phyloP scores from a whole-genome alignment of 2,888 invertebrate species.

The Pseudococcus longispinus region DNA sequence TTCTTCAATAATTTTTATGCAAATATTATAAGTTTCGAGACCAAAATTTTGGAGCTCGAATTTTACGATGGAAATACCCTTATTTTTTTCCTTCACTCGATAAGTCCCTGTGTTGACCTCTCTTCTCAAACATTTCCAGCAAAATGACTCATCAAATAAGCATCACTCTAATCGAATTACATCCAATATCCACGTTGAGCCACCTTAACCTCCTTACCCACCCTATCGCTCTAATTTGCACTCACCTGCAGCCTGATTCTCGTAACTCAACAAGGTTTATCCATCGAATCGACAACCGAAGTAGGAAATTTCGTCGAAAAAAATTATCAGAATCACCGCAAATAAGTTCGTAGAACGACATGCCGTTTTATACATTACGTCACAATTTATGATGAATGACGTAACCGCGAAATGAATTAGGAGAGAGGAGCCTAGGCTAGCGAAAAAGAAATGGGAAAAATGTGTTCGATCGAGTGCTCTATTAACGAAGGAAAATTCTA shows the following conservation, averaged over 20 bases:
- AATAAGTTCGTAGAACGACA: slow-evolving; percentile 1
- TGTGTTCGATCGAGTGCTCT: not conserved
- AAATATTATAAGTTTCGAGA: too few species aligned
- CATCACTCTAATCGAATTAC: not conserved
- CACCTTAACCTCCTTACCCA: too few species aligned
- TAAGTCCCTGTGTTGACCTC: too few species aligned
- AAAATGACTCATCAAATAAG: too few species aligned
- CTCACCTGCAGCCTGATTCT: not conserved
- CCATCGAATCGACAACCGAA: not conserved
- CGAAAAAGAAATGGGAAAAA: not conserved
- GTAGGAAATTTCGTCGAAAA: not conserved
- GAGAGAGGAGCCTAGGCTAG: not conserved
- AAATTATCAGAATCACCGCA: not conserved
- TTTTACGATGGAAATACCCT: too few species aligned
- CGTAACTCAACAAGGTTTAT: not conserved
- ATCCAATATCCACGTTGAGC: not conserved
- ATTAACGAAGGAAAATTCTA: not conserved
- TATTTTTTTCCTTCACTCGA: too few species aligned
- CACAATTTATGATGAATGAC: not conserved
- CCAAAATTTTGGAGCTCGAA: too few species aligned
- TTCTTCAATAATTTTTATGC: too few species aligned
- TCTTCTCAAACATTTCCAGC: too few species aligned
- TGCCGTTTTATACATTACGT: not conserved
- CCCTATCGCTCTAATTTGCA: not conserved
- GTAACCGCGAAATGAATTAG: not conserved